Base-by-base conservation (phyloP, 2,888 invertebrate genomes). In the Caenorhabditis imperialis region DNA sequence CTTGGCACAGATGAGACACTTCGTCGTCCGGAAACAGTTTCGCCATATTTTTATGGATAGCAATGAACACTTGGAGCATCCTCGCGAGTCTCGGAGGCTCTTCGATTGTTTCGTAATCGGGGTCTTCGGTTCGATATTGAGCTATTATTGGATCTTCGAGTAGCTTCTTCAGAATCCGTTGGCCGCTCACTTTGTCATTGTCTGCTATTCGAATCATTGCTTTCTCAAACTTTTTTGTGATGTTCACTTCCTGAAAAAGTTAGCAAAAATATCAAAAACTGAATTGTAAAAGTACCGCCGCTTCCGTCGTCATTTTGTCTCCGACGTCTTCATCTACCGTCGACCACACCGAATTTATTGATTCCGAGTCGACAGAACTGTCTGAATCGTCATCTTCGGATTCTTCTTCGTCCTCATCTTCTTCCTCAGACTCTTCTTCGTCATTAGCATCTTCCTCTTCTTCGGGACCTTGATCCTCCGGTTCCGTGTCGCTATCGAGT, bases 31-130 rank as follows among this genome's bases (percentile, higher is more conserved):
- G 23, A 14, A 75, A 54, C 3, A 79, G 6, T 12, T 35, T 57
- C 2, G 78, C 79, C 23, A 81, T 58, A 53, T 81, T 81, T 40
- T 78, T 79, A 30, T 81, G 79, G 30, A 62, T 48, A 2, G 73
- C 78, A 10, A 78, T 69, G 38, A 75, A 81, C 2, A 79, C 40
- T 27, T 77, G 70, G 8, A 70, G 71, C 78, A 81, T 79, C 63
- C 75, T 76, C 0, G 78, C 76, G 0, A 73, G 38, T 18, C 74
- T 48, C 5, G 62, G 53, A 3, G 55, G 61, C 33, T 61, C 69
- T 38, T 74, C 74, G 3, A 69, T 33, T 10, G 18, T 40, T 18
- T 79, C 76, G 33, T 54, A 79, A 25, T 65, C 53, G 6, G 54
- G 22, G 20, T 72, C 37, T 10, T 61, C 48, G 23, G 48, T 47